Base-by-base conservation (phyloP, 2,113 vertebrate species). In the Siniperca chuatsi region DNA sequence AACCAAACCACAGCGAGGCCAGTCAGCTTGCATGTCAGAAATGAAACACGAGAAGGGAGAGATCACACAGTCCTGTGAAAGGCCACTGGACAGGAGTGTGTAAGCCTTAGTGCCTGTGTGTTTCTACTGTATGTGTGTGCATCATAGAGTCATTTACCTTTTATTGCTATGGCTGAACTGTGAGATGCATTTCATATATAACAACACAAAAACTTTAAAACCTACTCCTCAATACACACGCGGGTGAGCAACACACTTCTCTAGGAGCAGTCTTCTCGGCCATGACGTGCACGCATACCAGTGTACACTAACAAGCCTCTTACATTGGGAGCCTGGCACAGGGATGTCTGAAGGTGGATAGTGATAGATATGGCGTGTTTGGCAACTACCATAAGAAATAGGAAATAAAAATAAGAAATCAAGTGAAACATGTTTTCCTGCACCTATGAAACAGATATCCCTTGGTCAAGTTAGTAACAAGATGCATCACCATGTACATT, bases 141-240 rank as follows among this genome's bases (percentile, higher is more conserved):
- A 54, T 73, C 46, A 55, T 44, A 29, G 57, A 82, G 82, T 65
- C 44, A 40, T 86, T 73, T 72, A 16, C n/a, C n/a, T 50, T 72
- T 69, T 25, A 78, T 37, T 62, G 57, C 37, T 33, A n/a, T 72
- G 75, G 58, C 78, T 78, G 68, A 65, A 57, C 58, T 55, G n/a
- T 57, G 80, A 44, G 48, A 48, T 81, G 76, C 66, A 42, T 74
- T 88, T 84, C 9, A 92, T 87, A 87, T 54, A 70, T 87, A 81
- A 88, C 60, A 37, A 58, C 29, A 46, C 57, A 75, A 25, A 73
- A 68, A 87, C 73, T 81, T 88, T 75, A 54, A 87, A 87, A 65
- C 57, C 15, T 29, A n/a, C 55, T 76, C 73, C 50, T 78, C 20
- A 67, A 67, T 20, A 72, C 69, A 69, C 42, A 74, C 21, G 5